phyloP scores from a whole-genome alignment of 1,140 invertebrate genomes.

The Drosophila busckii region DNA sequence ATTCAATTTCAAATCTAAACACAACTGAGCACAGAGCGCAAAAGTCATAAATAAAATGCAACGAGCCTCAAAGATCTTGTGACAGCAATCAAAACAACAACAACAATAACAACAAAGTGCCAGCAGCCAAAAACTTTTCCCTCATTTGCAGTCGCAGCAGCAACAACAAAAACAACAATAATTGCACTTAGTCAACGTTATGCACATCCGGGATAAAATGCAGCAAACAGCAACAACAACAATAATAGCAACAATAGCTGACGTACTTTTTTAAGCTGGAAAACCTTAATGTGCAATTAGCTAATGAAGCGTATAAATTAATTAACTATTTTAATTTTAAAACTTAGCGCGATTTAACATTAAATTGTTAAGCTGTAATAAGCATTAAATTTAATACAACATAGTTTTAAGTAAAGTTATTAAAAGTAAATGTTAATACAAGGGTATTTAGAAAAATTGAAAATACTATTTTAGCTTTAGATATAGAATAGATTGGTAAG shows the following conservation, averaged over 20 bases:
- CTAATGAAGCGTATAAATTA: too few relatives aligned
- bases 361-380: too few relatives aligned
- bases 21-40: conserved; percentile 1
- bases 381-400: too few relatives aligned
- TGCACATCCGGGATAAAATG: conserved; percentile 27
- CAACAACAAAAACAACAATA: conserved; percentile 6
- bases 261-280: too few relatives aligned
- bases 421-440: too few relatives aligned
- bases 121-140: conserved; percentile 17
- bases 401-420: too few relatives aligned
- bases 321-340: too few relatives aligned
- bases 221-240: neutral
- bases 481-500: too few relatives aligned
- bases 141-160: conserved; percentile 27
- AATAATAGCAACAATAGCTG: neutral
- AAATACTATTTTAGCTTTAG: too few relatives aligned
- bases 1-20: conserved; percentile 9
- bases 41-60: conserved; percentile 31
- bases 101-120: conserved; percentile 6
- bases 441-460: too few relatives aligned
- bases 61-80: conserved; percentile 26
- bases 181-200: conserved; percentile 14
- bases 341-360: too few relatives aligned
- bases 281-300: too few relatives aligned
- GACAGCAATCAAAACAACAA: conserved; percentile 18